Evolutionary conservation across 2,797 vertebrate genomes (phyloP), one percentile per base, ranked within the genome.

Genomic region (Sebastes paucispinis): DNA sequence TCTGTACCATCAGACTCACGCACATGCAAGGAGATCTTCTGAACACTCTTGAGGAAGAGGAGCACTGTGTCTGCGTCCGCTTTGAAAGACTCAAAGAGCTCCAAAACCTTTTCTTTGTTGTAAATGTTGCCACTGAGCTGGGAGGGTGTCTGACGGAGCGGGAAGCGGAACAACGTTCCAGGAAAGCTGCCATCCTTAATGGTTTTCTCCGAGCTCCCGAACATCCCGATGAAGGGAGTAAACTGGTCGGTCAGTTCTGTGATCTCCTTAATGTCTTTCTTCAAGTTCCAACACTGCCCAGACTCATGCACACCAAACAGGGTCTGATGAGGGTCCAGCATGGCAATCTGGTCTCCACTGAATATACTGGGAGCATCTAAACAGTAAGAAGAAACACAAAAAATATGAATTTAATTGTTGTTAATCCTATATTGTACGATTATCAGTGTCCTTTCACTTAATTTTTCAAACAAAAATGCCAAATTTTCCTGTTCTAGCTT

Each of bases 341-440:
- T 98, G 76, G 98, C 98, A 90, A 99, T 99, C 94, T 99, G 98
- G 88, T 99, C 97, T 88, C 98, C 97, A 83, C 98, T 99, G 86
- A 99, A 99, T 92, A 99, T 99, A 92, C 98, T 98, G 73, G 98
- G 98, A 77, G 98, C 97, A 95, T 99, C 98, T 99, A 59, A 67
- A 76, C 68, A 70, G 73, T 31, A 47, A 70, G 80, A 86, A 77
- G 25, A 65, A 10, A 34, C 25, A 85, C 2, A 43, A 43, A 50
- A 54, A 66, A 24, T 24, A 43, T n/a, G 3, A 10, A 65, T 73
- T 6, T 43, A 69, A 24, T 50, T 18, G 8, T 32, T 36, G 14
- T 3, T 32, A 55, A 65, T 31, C 18, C 39, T 22, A 24, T 14
- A 47, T 0, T 18, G 3, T 32, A 32, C 0, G 0, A 29, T 31